A percentile compares a stretch with the other conserved stretches of the same genome.
phyloP scores from a whole-genome alignment of 2,888 invertebrate genomes.

The Scaptomyza tumidula region DNA sequence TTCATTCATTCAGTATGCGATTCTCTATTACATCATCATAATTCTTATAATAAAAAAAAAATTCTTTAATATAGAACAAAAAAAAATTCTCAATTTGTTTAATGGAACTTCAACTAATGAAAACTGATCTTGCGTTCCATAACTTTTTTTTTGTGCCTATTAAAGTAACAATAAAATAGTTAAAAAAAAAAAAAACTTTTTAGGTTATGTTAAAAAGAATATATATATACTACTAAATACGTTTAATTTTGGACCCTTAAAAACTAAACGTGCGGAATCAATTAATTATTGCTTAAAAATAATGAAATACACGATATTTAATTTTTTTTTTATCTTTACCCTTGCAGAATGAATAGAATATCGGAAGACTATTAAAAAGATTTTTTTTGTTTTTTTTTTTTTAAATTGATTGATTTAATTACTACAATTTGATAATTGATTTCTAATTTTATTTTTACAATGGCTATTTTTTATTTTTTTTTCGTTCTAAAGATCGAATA shows the following conservation, averaged over 20 bases:
- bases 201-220: conserved; percentile 11
- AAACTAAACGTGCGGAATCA: conserved; percentile 35
- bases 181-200: conserved; percentile 28
- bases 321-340: neutral
- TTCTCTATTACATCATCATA: conserved; percentile 24
- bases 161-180: neutral
- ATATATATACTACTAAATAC: neutral
- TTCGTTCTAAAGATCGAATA: neutral
- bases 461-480: neutral
- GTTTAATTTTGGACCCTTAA: conserved; percentile 45
- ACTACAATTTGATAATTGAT: conserved; percentile 29
- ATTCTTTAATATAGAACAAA: no score
- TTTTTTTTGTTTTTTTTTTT: neutral
- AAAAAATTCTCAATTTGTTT: conserved; percentile 19
- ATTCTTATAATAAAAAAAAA: conserved; percentile 1
- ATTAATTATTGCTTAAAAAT: conserved; percentile 18
- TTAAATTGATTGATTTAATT: conserved; percentile 5
- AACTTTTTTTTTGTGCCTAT: neutral
- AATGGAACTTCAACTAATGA: conserved; percentile 31
- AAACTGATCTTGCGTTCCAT: conserved; percentile 23
- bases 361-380: conserved; percentile 14
- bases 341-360: conserved; percentile 23
- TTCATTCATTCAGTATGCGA: conserved; percentile 25
- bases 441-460: conserved; percentile 7
- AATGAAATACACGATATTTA: conserved; percentile 10